Percentiles rank a stretch among this genome's conserved stretches.
Evolutionary conservation across 2,888 invertebrate species (phyloP).

Genomic region (Linnaemya tessellans): DNA sequence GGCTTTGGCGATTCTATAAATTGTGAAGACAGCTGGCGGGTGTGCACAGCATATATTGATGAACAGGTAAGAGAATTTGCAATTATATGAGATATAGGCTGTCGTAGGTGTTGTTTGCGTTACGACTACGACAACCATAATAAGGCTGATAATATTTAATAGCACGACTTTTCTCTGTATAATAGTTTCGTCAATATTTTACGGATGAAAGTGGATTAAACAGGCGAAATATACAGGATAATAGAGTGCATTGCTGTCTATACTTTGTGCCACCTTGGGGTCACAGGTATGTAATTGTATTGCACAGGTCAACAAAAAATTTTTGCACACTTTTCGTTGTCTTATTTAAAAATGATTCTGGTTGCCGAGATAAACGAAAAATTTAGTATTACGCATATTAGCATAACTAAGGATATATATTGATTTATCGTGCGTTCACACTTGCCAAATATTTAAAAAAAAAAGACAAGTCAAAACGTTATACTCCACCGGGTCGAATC

Average conservation of each 20-base stretch:
- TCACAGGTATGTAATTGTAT: slow-evolving; percentile 88
- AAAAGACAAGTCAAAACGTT: too few species aligned
- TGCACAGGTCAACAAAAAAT: background rate
- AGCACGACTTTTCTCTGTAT: background rate
- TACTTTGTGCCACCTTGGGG: slow-evolving; percentile 98
- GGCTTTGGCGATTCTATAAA: slow-evolving; percentile 96
- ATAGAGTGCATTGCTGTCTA: slow-evolving; percentile 96
- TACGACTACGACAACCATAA: too few species aligned
- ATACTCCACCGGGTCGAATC: too few species aligned
- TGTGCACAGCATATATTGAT: slow-evolving; percentile 95
- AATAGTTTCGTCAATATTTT: slow-evolving; percentile 90
- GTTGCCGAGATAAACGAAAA: too few species aligned
- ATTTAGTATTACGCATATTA: too few species aligned
- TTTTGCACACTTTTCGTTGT: too few species aligned
- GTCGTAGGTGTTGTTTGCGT: too few species aligned
- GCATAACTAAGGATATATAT: too few species aligned
- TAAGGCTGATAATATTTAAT: background rate
- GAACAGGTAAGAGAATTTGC: slow-evolving; percentile 85
- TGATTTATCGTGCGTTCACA: too few species aligned
- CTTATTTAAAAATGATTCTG: too few species aligned
- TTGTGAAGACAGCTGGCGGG: slow-evolving; percentile 96
- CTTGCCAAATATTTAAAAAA: too few species aligned
- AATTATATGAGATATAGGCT: too few species aligned
- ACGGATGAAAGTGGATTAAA: slow-evolving; percentile 98
- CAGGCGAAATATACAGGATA: slow-evolving; percentile 96